Base-by-base conservation (phyloP, 2,888 invertebrate species). In the Metalampra italica region DNA sequence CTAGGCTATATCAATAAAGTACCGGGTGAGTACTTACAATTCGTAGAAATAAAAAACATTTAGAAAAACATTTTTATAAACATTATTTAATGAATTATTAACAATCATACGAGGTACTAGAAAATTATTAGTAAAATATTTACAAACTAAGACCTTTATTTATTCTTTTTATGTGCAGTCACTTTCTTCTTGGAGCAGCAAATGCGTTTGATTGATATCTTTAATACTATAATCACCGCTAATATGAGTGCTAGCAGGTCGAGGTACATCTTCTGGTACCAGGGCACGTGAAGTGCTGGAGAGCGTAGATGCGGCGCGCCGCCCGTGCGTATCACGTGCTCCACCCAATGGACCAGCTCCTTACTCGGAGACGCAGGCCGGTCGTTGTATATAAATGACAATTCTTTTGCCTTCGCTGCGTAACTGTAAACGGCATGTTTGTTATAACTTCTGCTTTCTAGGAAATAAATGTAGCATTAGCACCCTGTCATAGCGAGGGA, bases 301-400 rank as follows among this genome's bases (percentile, higher is more conserved):
- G 82, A 80, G 7, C 71, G 68, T 3, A 90, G 66, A 64, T 92
- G 82, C 8, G 82, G 85, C 0, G 91, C 91, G 0, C 93, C 92
- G 7, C 81, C 71, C 0, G 92, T 91, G 51, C 85, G 73, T 0
- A 90, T 90, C 3, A 93, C 92, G 66, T 93, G 92, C 68, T 93
- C 93, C 36, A 93, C 89, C 94, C 93, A 94, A 78, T 92, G 93
- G 12, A 92, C 82, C 14, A 94, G 90, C 9, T 91, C 90, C 12
- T 90, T 90, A 45, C 92, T 74, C 0, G 93, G 91, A 7, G 88
- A 75, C 45, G 89, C 74, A 0, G 91, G 91, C 0, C 93, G 85
- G 43, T 78, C 63, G 46, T 77, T 77, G 56, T 74, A 79, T 13
- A 74, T 54, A 3, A 61, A 56, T 0, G 80, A 78, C 0, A 75